Base-by-base conservation (phyloP, 1,140 invertebrate species). In the Telenomus remus region DNA sequence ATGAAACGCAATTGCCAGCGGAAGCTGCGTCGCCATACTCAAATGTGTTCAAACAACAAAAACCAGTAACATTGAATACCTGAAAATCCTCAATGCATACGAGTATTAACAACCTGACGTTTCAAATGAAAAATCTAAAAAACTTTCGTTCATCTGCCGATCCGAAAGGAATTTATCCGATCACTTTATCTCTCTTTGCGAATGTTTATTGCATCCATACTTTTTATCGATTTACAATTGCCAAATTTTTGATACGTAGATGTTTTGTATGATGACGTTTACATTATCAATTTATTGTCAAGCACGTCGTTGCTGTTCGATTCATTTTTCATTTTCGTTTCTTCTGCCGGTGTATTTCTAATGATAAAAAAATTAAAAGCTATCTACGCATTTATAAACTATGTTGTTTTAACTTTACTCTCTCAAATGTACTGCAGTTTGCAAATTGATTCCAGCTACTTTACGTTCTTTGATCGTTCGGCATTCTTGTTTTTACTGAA, bases 21-120 rank as follows among this genome's bases (percentile, higher is more conserved):
- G 78, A 53, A 33, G 71, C 81, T 85, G 78, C 79, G 75, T n/a
- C 82, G 82, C 84, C 85, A 88, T 83, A 83, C 82, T 85, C 84
- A 83, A 86, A 85, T 87, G 86, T 87, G 86, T 88, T 87, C 86
- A n/a, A n/a, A n/a, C n/a, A 86, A 85, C 81, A 85, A 81, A 82
- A n/a, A n/a, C n/a, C 80, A 80, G 65, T 79, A n/a, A 81, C 68
- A 74, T 46, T 44, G 53, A 71, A 74, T 68, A 75, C 48, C 48
- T 34, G 68, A 76, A n/a, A n/a, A 73, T 60, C 19, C 37, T 78
- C 73, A 76, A 73, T 69, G 81, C 82, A 82, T 80, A 78, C 76
- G 42, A 77, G 66, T 54, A 70, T 27, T 27, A 50, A 66, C 39
- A 42, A 50, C 11, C 14, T 54, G 47, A 72, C 61, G 55, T 66